A percentile compares a stretch with the other conserved stretches of the same genome.
Conservation (phyloP, 2,113 vertebrate genomes). For the Gavialis gangeticus region DNA sequence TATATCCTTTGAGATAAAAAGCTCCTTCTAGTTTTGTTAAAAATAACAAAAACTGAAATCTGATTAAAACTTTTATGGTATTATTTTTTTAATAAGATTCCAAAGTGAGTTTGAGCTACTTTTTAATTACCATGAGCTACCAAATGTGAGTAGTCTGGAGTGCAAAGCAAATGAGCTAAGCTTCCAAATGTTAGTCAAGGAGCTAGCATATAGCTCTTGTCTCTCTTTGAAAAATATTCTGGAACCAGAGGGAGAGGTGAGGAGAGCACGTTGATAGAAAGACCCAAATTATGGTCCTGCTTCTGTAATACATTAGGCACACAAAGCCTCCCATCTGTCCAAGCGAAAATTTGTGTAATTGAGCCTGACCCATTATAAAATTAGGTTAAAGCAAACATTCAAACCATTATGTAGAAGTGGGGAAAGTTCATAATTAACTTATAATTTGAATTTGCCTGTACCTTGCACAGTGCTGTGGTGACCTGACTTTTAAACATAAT, state of each 20-base stretch:
- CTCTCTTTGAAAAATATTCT: constrained; percentile 19
- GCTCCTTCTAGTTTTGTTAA: not conserved
- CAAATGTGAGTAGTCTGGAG: constrained; percentile 24
- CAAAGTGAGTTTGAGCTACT: constrained; percentile 49
- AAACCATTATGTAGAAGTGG: not conserved
- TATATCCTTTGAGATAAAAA: constrained; percentile 55
- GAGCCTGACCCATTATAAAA: not conserved
- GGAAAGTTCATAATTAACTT: not conserved
- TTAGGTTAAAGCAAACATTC: not conserved
- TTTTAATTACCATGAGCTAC: constrained; percentile 17
- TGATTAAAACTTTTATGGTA: not conserved
- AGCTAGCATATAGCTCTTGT: not conserved
- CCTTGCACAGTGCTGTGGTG: not conserved
- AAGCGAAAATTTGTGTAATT: not conserved
- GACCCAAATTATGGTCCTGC: not conserved
- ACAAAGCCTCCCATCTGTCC: not conserved
- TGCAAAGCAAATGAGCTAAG: not conserved
- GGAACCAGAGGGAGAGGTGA: not conserved
- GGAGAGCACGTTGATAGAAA: not conserved
- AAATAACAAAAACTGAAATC: not conserved
- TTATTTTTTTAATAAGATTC: constrained; percentile 61
- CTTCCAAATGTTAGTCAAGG: not conserved
- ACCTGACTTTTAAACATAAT: not conserved
- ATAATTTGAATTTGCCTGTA: not conserved
- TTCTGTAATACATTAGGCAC: not conserved